Evolutionary conservation across 2,113 vertebrate species (phyloP).

Genomic region (Mus spicilegus): DNA sequence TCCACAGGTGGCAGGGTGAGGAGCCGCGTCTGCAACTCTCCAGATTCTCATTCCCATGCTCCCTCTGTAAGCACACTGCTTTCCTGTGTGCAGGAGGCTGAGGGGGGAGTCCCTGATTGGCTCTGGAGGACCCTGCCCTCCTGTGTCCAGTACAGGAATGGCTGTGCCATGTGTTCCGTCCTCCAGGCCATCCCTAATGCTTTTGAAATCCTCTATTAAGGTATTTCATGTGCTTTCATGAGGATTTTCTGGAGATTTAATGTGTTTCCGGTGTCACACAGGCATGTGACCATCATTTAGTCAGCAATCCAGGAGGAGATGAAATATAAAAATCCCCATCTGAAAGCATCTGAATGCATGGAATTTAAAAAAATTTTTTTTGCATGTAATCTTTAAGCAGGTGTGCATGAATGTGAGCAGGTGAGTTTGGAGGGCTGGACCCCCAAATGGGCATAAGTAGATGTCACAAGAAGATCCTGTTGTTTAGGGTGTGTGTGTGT

Average conservation of each 20-base stretch:
- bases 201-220: conserved; percentile 23
- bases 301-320: conserved; percentile 16
- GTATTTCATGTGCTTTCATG: conserved; percentile 49
- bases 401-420: background rate
- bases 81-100: background rate
- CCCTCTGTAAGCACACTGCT: background rate
- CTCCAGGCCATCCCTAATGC: background rate
- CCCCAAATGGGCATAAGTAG: background rate
- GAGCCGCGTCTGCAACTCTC: background rate
- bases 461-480: background rate
- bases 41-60: background rate
- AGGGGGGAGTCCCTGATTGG: background rate
- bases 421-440: background rate
- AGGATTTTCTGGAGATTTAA: conserved; percentile 61
- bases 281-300: background rate
- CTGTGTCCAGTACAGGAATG: background rate
- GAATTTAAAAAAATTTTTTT: background rate
- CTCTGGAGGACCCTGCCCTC: background rate
- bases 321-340: conserved; percentile 19
- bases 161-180: background rate
- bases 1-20: background rate
- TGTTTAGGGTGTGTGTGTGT: background rate
- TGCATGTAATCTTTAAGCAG: background rate
- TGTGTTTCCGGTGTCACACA: conserved; percentile 16
- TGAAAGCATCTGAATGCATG: conserved; percentile 7